Conservation (phyloP, 1,140 invertebrate genomes). For the Caenorhabditis inopinata region DNA sequence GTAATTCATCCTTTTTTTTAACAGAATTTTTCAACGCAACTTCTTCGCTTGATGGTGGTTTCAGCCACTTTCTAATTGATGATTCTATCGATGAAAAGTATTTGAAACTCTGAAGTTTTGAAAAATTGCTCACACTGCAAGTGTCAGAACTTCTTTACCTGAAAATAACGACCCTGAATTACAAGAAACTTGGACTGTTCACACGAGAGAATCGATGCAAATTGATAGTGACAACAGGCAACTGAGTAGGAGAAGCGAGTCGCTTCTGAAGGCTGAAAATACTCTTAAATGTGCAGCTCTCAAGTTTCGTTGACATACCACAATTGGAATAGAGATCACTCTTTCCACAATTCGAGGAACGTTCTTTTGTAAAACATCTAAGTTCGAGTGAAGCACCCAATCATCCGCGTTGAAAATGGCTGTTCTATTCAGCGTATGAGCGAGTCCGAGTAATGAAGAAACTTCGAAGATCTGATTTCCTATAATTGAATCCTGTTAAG, state of each 20-base stretch:
- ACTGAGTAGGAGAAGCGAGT: not conserved
- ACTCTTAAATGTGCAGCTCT: not conserved
- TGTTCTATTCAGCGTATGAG: not conserved
- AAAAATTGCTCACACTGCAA: not conserved
- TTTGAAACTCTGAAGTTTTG: not conserved
- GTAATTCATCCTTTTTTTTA: not conserved
- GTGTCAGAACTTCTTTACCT: not conserved
- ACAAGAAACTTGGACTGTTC: not conserved
- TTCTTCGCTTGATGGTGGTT: not conserved
- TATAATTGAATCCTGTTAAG: no score
- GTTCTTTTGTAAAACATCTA: not conserved
- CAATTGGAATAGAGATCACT: not conserved
- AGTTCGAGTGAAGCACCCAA: not conserved
- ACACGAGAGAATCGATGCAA: not conserved
- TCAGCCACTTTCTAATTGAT: not conserved
- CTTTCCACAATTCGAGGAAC: not conserved
- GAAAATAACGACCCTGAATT: not conserved
- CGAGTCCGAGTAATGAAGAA: not conserved
- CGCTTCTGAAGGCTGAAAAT: not conserved
- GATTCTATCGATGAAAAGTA: not conserved
- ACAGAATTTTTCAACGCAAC: not conserved
- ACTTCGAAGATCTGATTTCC: not conserved
- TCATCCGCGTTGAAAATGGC: not conserved
- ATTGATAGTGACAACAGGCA: conserved; percentile 5
- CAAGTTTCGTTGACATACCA: not conserved